Evolutionary conservation across 1,140 invertebrate genomes (phyloP).

Genomic region (Metopolophium dirhodum): DNA sequence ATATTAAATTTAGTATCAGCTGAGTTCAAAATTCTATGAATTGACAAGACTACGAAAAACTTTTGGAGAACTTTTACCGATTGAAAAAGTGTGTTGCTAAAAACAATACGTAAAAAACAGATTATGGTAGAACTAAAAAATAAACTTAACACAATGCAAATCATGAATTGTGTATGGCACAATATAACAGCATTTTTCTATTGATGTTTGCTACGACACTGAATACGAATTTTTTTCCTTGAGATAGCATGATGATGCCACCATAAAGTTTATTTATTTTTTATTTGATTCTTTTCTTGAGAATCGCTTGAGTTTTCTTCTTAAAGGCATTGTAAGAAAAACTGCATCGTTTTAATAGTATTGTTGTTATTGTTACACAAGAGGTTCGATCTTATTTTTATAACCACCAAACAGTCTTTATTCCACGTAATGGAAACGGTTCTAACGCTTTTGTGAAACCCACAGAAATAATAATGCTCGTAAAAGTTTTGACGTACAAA

Average conservation of each 20-base stretch:
- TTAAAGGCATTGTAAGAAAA: constrained; percentile 8
- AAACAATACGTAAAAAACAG: neutral
- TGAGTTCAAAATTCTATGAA: neutral
- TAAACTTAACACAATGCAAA: constrained; percentile 12
- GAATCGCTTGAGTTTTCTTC: neutral
- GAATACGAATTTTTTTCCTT: neutral
- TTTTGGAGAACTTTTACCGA: neutral
- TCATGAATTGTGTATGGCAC: neutral
- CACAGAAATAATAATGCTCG: constrained; percentile 37
- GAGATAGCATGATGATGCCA: neutral
- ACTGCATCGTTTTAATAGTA: neutral
- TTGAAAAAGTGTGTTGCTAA: neutral
- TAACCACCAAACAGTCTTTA: constrained; percentile 13
- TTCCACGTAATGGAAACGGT: constrained; percentile 21
- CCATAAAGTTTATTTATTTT: constrained; percentile 30
- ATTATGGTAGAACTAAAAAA: neutral
- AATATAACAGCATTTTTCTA: neutral
- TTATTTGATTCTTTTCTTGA: neutral
- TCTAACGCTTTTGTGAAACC: neutral
- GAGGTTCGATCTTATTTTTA: constrained; percentile 38
- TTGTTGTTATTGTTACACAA: constrained; percentile 24
- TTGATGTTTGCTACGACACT: neutral
- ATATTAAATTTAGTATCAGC: neutral
- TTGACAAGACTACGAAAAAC: neutral
- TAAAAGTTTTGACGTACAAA: constrained; percentile 26